A percentile compares a stretch with the other conserved stretches of the same genome.
These are phyloP conservation scores for Poecilia picta DNA, from an alignment of 2,797 vertebrate genomes.

Conservation along the genomic window DNA sequence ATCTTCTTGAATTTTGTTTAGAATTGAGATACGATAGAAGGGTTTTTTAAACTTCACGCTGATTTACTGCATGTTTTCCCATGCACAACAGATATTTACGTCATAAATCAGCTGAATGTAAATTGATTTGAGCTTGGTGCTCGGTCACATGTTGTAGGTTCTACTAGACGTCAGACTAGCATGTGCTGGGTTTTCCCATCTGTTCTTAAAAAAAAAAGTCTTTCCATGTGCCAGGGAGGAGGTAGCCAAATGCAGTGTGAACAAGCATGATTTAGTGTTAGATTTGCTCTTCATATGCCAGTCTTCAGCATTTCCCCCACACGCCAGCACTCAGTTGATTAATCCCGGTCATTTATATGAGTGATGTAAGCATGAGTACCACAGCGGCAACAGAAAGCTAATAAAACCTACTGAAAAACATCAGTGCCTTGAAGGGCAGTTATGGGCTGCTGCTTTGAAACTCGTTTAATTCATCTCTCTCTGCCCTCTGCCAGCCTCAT, in stretches of 20 bases:
- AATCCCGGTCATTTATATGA: slow-evolving; percentile 77
- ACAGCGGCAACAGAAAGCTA: slow-evolving; percentile 55
- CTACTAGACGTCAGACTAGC: slow-evolving; percentile 63
- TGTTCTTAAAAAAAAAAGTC: slow-evolving; percentile 51
- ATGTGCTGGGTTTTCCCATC: slow-evolving; percentile 63
- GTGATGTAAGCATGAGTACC: slow-evolving; percentile 62
- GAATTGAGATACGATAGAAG: slow-evolving; percentile 9
- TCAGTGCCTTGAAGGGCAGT: slow-evolving; percentile 44
- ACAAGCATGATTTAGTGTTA: slow-evolving; percentile 70
- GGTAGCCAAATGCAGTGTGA: slow-evolving; percentile 55
- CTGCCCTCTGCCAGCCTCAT: slow-evolving; percentile 41
- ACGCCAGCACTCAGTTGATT: slow-evolving; percentile 74
- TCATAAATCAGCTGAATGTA: background rate
- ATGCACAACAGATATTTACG: background rate
- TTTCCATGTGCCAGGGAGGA: slow-evolving; percentile 45
- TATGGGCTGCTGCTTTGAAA: slow-evolving; percentile 45
- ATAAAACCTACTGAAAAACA: slow-evolving; percentile 62
- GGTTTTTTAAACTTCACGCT: background rate
- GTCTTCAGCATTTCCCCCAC: slow-evolving; percentile 48
- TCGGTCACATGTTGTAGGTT: slow-evolving; percentile 52
- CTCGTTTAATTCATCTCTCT: slow-evolving; percentile 35
- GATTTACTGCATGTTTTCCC: background rate
- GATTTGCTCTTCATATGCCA: slow-evolving; percentile 42
- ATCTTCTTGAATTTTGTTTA: slow-evolving; percentile 23
- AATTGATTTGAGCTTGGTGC: slow-evolving; percentile 20